phyloP scores from a whole-genome alignment of 2,888 invertebrate species.

The Cataglyphis cursor region DNA sequence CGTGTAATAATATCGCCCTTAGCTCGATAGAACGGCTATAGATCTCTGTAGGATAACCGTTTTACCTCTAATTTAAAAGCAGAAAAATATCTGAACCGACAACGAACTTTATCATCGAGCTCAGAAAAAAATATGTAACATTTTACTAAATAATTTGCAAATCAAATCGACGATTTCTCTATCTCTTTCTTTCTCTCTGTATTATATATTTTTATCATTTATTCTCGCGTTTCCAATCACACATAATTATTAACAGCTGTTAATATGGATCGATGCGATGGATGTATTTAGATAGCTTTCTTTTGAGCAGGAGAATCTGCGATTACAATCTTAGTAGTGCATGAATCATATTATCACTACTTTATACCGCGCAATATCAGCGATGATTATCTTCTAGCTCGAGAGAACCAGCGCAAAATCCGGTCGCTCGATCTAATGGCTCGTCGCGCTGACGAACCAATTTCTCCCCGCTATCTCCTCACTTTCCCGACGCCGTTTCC shows the following conservation, averaged over 20 bases:
- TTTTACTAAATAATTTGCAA: slow-evolving; percentile 22
- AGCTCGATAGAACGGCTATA: not conserved
- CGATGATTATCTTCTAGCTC: slow-evolving; percentile 43
- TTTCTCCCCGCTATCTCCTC: slow-evolving; percentile 57
- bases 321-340: slow-evolving; percentile 37
- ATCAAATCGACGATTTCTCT: not conserved
- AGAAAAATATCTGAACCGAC: not conserved
- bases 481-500: slow-evolving; percentile 51
- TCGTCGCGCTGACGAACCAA: slow-evolving; percentile 60
- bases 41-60: not conserved
- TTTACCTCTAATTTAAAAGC: slow-evolving; percentile 31
- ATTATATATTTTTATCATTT: not conserved
- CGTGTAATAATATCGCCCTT: slow-evolving; percentile 37
- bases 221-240: not conserved
- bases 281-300: slow-evolving; percentile 11
- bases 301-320: slow-evolving; percentile 4
- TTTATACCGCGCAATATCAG: slow-evolving; percentile 45
- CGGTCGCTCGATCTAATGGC: slow-evolving; percentile 38
- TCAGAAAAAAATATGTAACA: not conserved
- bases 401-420: slow-evolving; percentile 25
- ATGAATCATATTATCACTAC: slow-evolving; percentile 50
- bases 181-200: not conserved
- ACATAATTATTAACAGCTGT: slow-evolving; percentile 4
- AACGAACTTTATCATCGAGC: not conserved
- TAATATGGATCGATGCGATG: slow-evolving; percentile 20